phyloP scores from a whole-genome alignment of 2,113 vertebrate species.

The Mesoclemmys tuberculata region DNA sequence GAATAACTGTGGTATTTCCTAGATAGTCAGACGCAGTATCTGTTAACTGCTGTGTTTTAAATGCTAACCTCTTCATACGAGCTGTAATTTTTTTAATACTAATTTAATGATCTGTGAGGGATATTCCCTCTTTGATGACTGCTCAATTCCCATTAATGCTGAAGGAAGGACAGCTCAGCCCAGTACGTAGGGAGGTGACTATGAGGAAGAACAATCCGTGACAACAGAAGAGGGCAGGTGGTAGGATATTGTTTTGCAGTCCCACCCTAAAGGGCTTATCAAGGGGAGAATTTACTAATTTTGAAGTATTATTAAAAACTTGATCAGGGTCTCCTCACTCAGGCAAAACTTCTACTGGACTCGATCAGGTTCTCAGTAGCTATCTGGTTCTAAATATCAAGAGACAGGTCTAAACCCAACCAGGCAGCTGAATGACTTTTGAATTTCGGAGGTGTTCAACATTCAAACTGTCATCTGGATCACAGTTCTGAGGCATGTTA shows the following conservation, averaged over 20 bases:
- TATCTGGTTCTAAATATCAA: neutral
- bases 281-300: neutral
- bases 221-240: neutral
- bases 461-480: neutral
- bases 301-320: neutral
- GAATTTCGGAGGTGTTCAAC: neutral
- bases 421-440: accelerated
- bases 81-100: neutral
- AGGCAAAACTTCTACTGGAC: neutral
- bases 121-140: neutral
- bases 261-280: neutral
- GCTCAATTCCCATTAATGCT: neutral
- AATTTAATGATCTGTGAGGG: neutral
- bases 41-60: neutral
- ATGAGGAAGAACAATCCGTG: neutral
- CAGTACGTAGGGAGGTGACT: neutral
- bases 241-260: neutral
- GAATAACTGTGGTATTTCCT: neutral
- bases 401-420: neutral
- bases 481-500: accelerated
- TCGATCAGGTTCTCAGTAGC: neutral
- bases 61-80: neutral
- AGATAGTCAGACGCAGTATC: neutral
- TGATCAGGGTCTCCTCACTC: neutral
- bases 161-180: neutral